These are phyloP conservation scores for Larimichthys crocea DNA, from an alignment of 2,113 vertebrate genomes.

Conservation along the genomic window DNA sequence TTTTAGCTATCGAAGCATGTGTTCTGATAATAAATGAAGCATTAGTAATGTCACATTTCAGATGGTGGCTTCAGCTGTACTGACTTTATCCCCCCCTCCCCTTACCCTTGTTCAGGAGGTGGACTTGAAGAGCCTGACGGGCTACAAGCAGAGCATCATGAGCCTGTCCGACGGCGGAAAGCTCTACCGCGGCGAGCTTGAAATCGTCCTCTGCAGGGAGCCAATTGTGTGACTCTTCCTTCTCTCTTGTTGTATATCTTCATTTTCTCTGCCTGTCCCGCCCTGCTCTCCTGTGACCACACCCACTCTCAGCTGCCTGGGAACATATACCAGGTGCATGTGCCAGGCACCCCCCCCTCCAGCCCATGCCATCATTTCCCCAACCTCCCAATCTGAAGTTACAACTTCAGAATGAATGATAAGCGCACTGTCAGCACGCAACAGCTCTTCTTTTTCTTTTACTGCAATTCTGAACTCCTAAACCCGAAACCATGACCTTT, in stretches of 20 bases:
- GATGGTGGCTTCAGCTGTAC: not conserved
- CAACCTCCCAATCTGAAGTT: constrained; percentile 34
- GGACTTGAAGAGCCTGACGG: constrained; percentile 89
- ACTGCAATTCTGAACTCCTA: constrained; percentile 29
- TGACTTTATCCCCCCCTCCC: not conserved
- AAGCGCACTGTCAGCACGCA: constrained; percentile 74
- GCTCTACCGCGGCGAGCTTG: constrained; percentile 96
- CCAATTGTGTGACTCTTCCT: constrained; percentile 85
- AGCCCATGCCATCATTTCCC: not conserved
- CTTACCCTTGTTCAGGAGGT: constrained; percentile 84
- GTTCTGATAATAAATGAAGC: not conserved
- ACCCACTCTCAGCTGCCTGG: constrained; percentile 76
- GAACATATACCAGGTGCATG: constrained; percentile 83
- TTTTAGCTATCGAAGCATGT: not conserved
- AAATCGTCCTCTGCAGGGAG: constrained; percentile 95
- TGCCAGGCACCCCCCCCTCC: constrained; percentile 68
- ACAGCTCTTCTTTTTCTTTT: constrained; percentile 39
- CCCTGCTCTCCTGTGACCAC: constrained; percentile 61
- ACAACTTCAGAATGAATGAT: constrained; percentile 70
- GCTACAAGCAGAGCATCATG: constrained; percentile 96
- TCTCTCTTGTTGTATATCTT: constrained; percentile 45
- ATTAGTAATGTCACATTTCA: not conserved
- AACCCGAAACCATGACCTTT: constrained; percentile 19
- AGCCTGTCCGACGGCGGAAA: constrained; percentile 93
- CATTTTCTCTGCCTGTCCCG: constrained; percentile 67